A percentile compares a stretch with the other conserved stretches of the same genome.
phyloP scores from a whole-genome alignment of 2,797 vertebrate species.

The Sebastolobus altivelis region DNA sequence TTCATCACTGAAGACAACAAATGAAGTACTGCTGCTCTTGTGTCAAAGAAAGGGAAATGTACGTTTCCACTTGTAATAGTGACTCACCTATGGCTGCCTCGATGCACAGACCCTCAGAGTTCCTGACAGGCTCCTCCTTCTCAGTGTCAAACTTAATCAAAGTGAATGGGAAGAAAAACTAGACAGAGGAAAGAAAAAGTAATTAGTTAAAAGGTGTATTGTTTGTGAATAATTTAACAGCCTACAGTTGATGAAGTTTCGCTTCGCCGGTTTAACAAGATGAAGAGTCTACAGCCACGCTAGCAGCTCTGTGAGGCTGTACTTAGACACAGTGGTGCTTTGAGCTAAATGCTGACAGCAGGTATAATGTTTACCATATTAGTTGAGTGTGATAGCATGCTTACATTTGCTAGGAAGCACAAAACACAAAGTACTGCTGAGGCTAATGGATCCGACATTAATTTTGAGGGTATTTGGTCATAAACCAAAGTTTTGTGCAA shows the following conservation, averaged over 20 bases:
- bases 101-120: constrained; percentile 89
- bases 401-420: background rate
- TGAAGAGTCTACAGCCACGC: background rate
- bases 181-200: constrained; percentile 1
- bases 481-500: background rate
- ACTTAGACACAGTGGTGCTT: background rate
- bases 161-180: constrained; percentile 86
- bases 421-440: background rate
- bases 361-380: background rate
- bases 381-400: background rate
- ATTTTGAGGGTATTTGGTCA: background rate
- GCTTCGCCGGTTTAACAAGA: background rate
- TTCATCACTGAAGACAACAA: background rate
- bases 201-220: background rate
- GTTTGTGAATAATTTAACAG: too few species aligned
- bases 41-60: background rate
- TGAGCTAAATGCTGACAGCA: background rate
- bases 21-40: background rate
- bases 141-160: constrained; percentile 92
- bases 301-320: background rate
- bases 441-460: background rate
- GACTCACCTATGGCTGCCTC: constrained; percentile 86
- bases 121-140: constrained; percentile 90
- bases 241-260: background rate
- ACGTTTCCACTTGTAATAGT: accelerated